Base-by-base conservation (phyloP, 2,888 invertebrate species). In the Poecilus cupreus region DNA sequence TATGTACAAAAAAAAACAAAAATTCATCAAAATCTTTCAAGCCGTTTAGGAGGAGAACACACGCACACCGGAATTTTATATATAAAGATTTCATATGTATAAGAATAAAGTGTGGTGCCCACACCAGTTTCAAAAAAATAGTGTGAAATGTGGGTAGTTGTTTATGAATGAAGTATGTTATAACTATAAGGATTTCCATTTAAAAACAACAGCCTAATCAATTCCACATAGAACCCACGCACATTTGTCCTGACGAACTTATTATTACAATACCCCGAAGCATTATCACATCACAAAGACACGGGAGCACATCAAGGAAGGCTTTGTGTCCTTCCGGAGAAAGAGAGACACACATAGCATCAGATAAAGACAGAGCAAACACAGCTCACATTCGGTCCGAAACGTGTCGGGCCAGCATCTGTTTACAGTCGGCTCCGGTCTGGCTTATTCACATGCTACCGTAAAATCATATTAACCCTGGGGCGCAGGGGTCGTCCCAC, bases 231-330 rank as follows among this genome's bases (percentile, higher is more conserved):
- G 57, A 22, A 18, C 16, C 24, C 24, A 60, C 24, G 13, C 26
- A 26, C 60, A 60, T 60, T 60, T 60, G 60, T 60, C 60, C n/a
- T 60, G 60, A 60, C 60, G 24, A 60, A 24, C 60, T 60, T 60
- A 60, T 60, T 60, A 60, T 60, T 60, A 60, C 60, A 60, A 60
- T 60, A 60, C 60, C 60, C 60, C 13, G 49, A 26, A 74, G 74
- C 74, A 49, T 51, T 74, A 46, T 74, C 74, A 74, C 74, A 74
- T 60, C 60, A 60, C 60, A 60, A 46, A 74, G 74, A 51, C 74
- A 60, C 60, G 60, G 60, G 60, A 60, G 60, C 60, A 60, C 60
- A 60, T 60, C 60, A 60, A 60, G 60, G 60, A 60, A 60, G 54
- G 60, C 60, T 60, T 60, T 60, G 60, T 60, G 13, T 60, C 13